Percentiles rank a stretch among this genome's conserved stretches.
These are phyloP conservation scores for Liodrosophila aerea DNA, from an alignment of 2,888 invertebrate species.

Conservation along the genomic window DNA sequence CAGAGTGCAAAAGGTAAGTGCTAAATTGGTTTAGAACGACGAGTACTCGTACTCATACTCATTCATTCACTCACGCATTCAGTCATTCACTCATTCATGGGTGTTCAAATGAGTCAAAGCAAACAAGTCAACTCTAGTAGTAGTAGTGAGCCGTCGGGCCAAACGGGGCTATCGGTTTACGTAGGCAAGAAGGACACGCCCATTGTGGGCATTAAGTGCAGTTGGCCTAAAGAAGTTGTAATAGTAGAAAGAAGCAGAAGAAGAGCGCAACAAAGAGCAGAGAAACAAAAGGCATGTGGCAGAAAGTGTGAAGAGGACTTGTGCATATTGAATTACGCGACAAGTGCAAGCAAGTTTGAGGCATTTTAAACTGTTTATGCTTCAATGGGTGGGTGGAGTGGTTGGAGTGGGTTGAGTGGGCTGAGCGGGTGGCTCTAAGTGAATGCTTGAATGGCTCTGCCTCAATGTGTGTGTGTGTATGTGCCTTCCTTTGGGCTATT, in stretches of 20 bases:
- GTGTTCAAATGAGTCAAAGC: slow-evolving; percentile 7
- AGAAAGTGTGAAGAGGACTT: slow-evolving; percentile 45
- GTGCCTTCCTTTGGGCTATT: slow-evolving; percentile 5
- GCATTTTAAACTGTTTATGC: slow-evolving; percentile 71
- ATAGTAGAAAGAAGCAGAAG: slow-evolving; percentile 8
- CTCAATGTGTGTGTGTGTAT: slow-evolving; percentile 21
- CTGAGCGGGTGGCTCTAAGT: slow-evolving; percentile 1
- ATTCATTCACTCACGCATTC: no score
- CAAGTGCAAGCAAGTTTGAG: slow-evolving; percentile 73
- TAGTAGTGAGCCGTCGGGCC: neutral
- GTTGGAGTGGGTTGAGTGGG: neutral
- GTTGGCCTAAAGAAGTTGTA: slow-evolving; percentile 9
- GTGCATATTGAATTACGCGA: slow-evolving; percentile 77
- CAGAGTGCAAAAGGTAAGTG: slow-evolving; percentile 41
- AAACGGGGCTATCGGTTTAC: slow-evolving; percentile 28
- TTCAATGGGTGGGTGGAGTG: slow-evolving; percentile 27
- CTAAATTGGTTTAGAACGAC: slow-evolving; percentile 31
- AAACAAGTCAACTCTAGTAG: slow-evolving; percentile 11
- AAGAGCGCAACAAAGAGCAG: neutral
- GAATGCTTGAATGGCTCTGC: slow-evolving; percentile 22
- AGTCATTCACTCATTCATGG: slow-evolving; percentile 8
- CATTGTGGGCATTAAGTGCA: slow-evolving; percentile 14
- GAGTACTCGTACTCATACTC: no score
- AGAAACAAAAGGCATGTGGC: slow-evolving; percentile 36
- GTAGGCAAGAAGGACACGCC: slow-evolving; percentile 6